Conservation (phyloP, 2,797 vertebrate species). For the Botia almorhae region DNA sequence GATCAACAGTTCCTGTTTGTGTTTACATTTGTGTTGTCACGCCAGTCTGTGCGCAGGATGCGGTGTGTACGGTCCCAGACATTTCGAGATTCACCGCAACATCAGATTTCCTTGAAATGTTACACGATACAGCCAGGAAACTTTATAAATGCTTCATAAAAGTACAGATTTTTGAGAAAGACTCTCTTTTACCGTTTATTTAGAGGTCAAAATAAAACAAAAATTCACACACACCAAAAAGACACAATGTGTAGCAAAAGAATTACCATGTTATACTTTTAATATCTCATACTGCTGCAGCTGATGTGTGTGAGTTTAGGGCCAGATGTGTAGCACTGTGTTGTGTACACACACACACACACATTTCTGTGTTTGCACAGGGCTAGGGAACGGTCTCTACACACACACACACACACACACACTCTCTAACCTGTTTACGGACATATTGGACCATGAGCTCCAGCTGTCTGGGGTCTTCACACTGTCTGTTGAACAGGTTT, state of each 20-base stretch:
- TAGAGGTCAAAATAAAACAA: neutral
- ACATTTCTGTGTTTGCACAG: slow-evolving; percentile 18
- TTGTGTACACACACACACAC: neutral
- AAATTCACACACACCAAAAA: neutral
- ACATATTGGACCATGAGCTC: slow-evolving; percentile 93
- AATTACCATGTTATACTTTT: neutral
- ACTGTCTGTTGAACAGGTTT: slow-evolving; percentile 88
- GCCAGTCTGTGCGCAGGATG: slow-evolving; percentile 7
- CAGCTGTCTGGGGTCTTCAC: slow-evolving; percentile 89
- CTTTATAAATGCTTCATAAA: neutral
- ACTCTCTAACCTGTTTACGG: slow-evolving; percentile 87
- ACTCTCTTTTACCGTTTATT: too few species aligned
- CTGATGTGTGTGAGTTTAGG: neutral
- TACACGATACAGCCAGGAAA: neutral
- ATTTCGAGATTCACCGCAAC: neutral
- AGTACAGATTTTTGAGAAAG: neutral
- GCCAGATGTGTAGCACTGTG: slow-evolving; percentile 14
- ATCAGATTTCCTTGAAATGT: neutral
- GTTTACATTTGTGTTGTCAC: slow-evolving; percentile 29
- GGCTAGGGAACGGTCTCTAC: neutral
- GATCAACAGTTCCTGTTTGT: slow-evolving; percentile 40
- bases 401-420: neutral
- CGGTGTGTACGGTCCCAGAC: slow-evolving; percentile 16
- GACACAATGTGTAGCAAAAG: neutral
- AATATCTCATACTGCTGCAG: neutral